Evolutionary conservation across 2,797 vertebrate genomes (phyloP).

Genomic region (Botia almorhae): DNA sequence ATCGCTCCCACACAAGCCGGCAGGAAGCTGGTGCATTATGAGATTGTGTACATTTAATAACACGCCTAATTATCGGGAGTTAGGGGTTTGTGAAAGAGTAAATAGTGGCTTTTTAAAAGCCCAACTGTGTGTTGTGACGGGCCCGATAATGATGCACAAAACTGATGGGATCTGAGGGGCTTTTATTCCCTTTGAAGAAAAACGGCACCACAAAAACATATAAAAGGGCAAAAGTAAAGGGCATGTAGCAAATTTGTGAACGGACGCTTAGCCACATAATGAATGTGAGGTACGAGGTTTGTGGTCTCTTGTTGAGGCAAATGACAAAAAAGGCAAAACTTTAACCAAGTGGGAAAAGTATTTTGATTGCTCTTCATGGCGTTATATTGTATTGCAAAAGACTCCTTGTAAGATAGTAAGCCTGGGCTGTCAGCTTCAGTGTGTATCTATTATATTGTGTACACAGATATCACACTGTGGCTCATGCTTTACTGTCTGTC

Average conservation of each 20-base stretch:
- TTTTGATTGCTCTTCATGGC: slow-evolving; percentile 17
- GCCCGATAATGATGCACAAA: slow-evolving; percentile 66
- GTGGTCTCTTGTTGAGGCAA: slow-evolving; percentile 46
- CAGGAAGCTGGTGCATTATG: slow-evolving; percentile 83
- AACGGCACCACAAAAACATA: slow-evolving; percentile 36
- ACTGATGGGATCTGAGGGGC: slow-evolving; percentile 65
- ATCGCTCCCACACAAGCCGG: slow-evolving; percentile 78
- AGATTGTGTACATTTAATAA: slow-evolving; percentile 81
- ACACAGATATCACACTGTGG: background rate
- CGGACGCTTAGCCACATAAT: slow-evolving; percentile 53
- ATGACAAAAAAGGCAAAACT: slow-evolving; percentile 43
- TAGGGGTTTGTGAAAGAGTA: slow-evolving; percentile 63
- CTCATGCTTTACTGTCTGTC: background rate
- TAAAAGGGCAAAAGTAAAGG: slow-evolving; percentile 47
- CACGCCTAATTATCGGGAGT: slow-evolving; percentile 74
- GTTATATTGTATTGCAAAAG: slow-evolving; percentile 2
- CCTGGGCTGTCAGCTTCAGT: background rate
- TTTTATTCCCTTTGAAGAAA: slow-evolving; percentile 61
- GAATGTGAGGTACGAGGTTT: slow-evolving; percentile 48
- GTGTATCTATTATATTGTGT: background rate
- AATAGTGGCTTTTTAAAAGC: slow-evolving; percentile 69
- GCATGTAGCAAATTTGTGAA: slow-evolving; percentile 51
- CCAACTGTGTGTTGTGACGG: slow-evolving; percentile 59
- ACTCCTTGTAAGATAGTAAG: background rate
- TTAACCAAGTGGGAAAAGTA: slow-evolving; percentile 42